phyloP scores from a whole-genome alignment of 2,113 vertebrate genomes.

The Python bivittatus region DNA sequence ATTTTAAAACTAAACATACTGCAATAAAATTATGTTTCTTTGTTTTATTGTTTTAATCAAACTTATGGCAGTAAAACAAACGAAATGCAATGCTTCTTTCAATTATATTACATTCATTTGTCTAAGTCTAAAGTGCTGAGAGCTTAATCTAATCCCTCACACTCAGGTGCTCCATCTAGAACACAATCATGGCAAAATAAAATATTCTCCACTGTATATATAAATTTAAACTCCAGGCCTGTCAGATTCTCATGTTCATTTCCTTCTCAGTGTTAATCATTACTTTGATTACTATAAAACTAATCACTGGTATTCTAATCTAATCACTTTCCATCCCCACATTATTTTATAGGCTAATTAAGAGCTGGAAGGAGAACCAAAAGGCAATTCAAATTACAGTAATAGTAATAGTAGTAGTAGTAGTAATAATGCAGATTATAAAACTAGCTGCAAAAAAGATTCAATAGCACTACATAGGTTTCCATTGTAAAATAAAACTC shows the following conservation, averaged over 20 bases:
- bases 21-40: conserved; percentile 16
- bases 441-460: neutral
- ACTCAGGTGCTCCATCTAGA: conserved; percentile 31
- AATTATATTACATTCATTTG: conserved; percentile 31
- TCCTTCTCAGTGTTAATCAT: conserved; percentile 19
- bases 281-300: neutral
- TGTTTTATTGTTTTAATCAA: conserved; percentile 22
- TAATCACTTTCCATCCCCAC: conserved; percentile 21
- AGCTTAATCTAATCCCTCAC: conserved; percentile 51
- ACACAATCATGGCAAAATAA: conserved; percentile 1
- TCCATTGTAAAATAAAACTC: neutral
- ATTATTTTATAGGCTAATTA: conserved; percentile 29
- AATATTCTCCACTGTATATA: neutral
- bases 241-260: neutral
- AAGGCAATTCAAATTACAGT: conserved; percentile 15
- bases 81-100: conserved; percentile 3
- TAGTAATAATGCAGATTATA: neutral
- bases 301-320: neutral
- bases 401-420: too few relatives aligned
- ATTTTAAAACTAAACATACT: neutral
- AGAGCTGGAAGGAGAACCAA: conserved; percentile 27
- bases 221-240: conserved; percentile 21
- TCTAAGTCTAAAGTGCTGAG: conserved; percentile 32
- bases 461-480: neutral
- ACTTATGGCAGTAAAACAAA: conserved; percentile 17